A percentile compares a stretch with the other conserved stretches of the same genome.
Conservation (phyloP, 1,140 invertebrate species). For the Papilio machaon region DNA sequence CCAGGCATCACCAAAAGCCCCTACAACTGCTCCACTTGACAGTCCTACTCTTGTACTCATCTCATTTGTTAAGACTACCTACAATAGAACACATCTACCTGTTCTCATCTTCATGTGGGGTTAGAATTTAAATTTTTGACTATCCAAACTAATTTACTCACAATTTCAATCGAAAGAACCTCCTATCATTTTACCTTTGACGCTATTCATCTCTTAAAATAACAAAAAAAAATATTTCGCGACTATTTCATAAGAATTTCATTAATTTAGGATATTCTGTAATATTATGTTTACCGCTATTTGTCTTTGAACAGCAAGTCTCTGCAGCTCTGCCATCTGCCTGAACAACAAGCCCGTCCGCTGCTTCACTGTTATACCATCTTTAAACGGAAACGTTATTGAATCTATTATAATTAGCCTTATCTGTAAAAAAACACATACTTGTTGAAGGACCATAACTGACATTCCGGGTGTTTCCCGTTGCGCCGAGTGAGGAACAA, state of each 20-base stretch:
- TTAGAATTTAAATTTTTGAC: too few species aligned
- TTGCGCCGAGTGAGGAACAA: too few species aligned
- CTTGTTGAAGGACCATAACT: neutral
- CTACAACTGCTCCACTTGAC: conserved; percentile 63
- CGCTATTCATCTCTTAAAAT: too few species aligned
- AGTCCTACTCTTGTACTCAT: conserved; percentile 79
- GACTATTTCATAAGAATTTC: too few species aligned
- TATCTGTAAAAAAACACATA: conserved; percentile 63
- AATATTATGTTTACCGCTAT: conserved; percentile 66
- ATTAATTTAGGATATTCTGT: too few species aligned
- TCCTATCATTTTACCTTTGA: too few species aligned
- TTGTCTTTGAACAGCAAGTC: conserved; percentile 64
- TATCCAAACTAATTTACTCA: too few species aligned
- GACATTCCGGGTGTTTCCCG: neutral
- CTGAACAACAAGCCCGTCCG: conserved; percentile 75
- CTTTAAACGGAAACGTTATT: conserved; percentile 78
- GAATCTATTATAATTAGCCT: conserved; percentile 76
- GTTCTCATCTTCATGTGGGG: too few species aligned
- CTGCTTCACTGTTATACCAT: conserved; percentile 63
- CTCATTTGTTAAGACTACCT: conserved; percentile 82
- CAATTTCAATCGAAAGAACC: too few species aligned
- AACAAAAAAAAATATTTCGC: too few species aligned
- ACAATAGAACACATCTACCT: conserved; percentile 41
- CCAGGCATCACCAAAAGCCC: conserved; percentile 79
- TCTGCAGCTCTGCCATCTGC: conserved; percentile 69